Evolutionary conservation across 2,888 invertebrate genomes (phyloP), one percentile per base, ranked within the genome.

Genomic region (Xestobium rufovillosum): DNA sequence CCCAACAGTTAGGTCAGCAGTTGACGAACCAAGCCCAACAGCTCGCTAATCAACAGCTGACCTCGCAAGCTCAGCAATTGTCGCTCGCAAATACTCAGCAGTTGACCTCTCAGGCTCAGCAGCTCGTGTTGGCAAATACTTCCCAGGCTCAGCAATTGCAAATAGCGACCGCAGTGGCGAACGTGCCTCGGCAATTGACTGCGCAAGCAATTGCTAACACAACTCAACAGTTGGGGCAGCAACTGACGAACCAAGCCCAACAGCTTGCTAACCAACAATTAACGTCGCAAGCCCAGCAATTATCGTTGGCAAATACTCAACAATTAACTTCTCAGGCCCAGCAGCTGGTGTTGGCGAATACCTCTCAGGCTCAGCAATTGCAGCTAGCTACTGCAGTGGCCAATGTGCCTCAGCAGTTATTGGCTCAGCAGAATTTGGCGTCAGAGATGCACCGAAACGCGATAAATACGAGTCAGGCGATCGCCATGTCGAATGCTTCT

Each of bases 401-500:
- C 0, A 59, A 51, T 42, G 48, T 54, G 3, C 47, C 55, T 8
- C 63, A 62, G 31, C 63, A 64, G 34, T 42, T 64, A 27, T 39
- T 60, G 15, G 54, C 58, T 4, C 50, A 53, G 13, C 59, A 59
- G 42, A 49, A 56, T 38, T 34, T 62, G 34, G 50, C 59, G 9
- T 60, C 60, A 13, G 61, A 62, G 36, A 48, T 63, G 44, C 60
- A 61, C 39, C 51, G 61, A 16, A 66, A 64, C 37, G 63, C 65
- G 10, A 67, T 69, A 19, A 68, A 61, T 42, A 68, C 69, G 2
- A 68, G 69, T 2, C 69, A 70, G 49, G 69, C 73, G 14, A 63
- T 75, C 10, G 73, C 75, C 3, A 71, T 76, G 67, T 74, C 75
- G 2, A 75, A 75, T 48, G 69, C 75, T 3, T 70, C 73, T 0